Percentiles rank a stretch among this genome's conserved stretches.
These are phyloP conservation scores for Macaca nemestrina DNA, from an alignment of 2,113 vertebrate genomes.

Conservation along the genomic window DNA sequence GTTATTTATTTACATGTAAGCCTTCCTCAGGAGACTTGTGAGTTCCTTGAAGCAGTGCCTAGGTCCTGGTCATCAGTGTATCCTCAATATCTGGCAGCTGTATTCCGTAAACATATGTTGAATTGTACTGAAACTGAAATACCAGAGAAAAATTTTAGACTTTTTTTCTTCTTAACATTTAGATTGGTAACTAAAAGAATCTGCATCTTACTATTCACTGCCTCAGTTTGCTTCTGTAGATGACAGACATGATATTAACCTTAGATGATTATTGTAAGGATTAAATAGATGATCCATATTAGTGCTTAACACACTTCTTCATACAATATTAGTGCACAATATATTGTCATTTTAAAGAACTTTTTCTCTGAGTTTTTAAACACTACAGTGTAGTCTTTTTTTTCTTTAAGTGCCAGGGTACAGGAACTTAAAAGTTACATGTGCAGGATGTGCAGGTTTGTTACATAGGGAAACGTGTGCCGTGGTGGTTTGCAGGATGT, in stretches of 20 bases:
- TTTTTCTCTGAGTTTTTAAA: background rate
- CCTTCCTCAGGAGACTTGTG: background rate
- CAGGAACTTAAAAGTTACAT: too few species aligned
- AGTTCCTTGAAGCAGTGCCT: background rate
- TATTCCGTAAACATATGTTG: background rate
- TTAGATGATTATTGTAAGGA: background rate
- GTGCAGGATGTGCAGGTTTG: too few species aligned
- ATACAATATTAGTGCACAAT: rapidly evolving
- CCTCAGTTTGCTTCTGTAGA: background rate
- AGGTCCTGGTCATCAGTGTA: background rate
- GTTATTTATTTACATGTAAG: background rate
- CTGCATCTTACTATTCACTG: background rate
- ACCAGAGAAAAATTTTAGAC: background rate
- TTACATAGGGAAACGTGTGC: too few species aligned
- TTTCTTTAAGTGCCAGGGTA: too few species aligned
- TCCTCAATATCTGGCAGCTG: background rate
- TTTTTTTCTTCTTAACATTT: background rate
- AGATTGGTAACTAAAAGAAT: background rate
- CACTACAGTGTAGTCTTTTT: background rate
- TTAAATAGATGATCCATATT: background rate
- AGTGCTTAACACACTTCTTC: background rate
- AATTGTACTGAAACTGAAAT: background rate
- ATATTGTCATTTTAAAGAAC: background rate
- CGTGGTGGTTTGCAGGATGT: too few species aligned
- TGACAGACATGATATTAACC: too few species aligned